These are phyloP conservation scores for Netelia fuscicornis DNA, from an alignment of 2,888 invertebrate genomes.

Conservation along the genomic window DNA sequence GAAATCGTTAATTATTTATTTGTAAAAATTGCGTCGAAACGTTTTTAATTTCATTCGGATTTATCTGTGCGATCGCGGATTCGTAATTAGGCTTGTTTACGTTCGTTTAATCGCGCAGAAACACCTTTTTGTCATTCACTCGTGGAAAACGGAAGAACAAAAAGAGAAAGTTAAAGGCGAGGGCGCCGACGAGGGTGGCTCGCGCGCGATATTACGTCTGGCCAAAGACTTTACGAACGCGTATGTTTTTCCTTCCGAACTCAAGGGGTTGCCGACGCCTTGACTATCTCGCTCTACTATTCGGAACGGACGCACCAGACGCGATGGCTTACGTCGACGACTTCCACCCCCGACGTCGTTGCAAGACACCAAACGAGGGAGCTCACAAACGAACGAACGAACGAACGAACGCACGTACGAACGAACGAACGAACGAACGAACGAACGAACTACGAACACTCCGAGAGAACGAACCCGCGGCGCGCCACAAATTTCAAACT, in stretches of 20 bases:
- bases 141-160: slow-evolving; percentile 1
- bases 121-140: neutral
- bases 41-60: neutral
- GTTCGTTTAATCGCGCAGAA: neutral
- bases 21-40: too few species aligned
- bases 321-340: slow-evolving; percentile 74
- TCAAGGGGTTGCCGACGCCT: slow-evolving; percentile 70
- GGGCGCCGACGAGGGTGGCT: slow-evolving; percentile 25
- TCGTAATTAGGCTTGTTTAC: neutral
- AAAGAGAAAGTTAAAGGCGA: slow-evolving; percentile 11
- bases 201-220: slow-evolving; percentile 61
- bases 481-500: slow-evolving; percentile 82
- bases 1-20: too few species aligned
- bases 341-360: slow-evolving; percentile 80
- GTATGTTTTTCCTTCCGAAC: slow-evolving; percentile 57
- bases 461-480: slow-evolving; percentile 69
- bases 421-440: slow-evolving; percentile 70
- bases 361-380: slow-evolving; percentile 65
- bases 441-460: slow-evolving; percentile 66
- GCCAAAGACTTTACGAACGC: slow-evolving; percentile 46
- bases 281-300: slow-evolving; percentile 48
- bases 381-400: slow-evolving; percentile 68
- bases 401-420: slow-evolving; percentile 69
- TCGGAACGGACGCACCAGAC: slow-evolving; percentile 62
- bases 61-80: neutral